phyloP scores from a whole-genome alignment of 1,140 invertebrate genomes.

The Pseudomyrmex pallidus region DNA sequence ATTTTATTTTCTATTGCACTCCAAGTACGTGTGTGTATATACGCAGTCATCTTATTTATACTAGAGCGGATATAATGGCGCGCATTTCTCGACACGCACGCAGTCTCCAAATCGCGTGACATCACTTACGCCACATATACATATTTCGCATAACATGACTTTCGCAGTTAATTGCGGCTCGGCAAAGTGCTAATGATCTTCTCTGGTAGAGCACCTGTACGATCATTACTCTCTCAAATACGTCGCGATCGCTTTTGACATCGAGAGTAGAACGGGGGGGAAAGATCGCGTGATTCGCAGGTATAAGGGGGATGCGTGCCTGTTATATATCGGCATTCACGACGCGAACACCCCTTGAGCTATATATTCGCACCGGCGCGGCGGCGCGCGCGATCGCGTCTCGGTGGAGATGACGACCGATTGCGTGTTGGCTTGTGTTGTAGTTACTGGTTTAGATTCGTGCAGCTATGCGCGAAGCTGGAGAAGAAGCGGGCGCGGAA shows the following conservation, averaged over 20 bases:
- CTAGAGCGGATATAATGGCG: not conserved
- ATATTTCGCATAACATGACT: constrained; percentile 35
- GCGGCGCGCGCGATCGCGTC: constrained; percentile 6
- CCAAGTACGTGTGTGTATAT: not conserved
- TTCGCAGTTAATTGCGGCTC: constrained; percentile 43
- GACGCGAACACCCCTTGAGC: constrained; percentile 28
- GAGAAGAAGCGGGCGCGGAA: constrained; percentile 38
- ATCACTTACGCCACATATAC: constrained; percentile 18
- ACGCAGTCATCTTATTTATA: constrained; percentile 12
- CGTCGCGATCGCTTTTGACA: constrained; percentile 61
- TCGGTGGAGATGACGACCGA: constrained; percentile 31
- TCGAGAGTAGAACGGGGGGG: constrained; percentile 14
- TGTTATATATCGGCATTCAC: constrained; percentile 32
- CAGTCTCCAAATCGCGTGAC: constrained; percentile 52
- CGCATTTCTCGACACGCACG: constrained; percentile 43
- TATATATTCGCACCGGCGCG: constrained; percentile 6
- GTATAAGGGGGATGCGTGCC: constrained; percentile 65
- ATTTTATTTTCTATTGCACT: too few species aligned
- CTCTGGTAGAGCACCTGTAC: constrained; percentile 65
- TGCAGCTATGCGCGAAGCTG: constrained; percentile 38
- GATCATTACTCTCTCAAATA: constrained; percentile 60
- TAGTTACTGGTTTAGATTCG: constrained; percentile 25
- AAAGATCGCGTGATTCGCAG: constrained; percentile 70
- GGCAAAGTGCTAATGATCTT: constrained; percentile 61
- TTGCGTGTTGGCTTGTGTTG: constrained; percentile 47